A percentile compares a stretch with the other conserved stretches of the same genome.
Evolutionary conservation across 2,888 invertebrate genomes (phyloP).

Genomic region (Hedya salicella): DNA sequence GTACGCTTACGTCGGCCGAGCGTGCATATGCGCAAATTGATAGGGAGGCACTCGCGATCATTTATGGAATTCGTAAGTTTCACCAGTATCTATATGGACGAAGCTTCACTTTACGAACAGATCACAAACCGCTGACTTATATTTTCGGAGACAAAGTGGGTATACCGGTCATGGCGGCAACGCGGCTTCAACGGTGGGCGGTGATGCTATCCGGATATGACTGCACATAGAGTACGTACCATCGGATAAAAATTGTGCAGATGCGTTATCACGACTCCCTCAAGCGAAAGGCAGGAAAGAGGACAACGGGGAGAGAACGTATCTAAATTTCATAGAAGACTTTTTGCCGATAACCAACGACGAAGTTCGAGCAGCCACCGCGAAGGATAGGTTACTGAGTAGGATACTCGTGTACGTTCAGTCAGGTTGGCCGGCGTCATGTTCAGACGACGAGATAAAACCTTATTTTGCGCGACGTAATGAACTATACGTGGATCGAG

Average conservation of each 20-base stretch:
- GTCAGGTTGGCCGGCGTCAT: not conserved
- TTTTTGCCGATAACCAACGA: no score
- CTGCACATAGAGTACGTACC: constrained; percentile 2
- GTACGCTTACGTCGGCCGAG: constrained; percentile 22
- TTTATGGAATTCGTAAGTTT: constrained; percentile 5
- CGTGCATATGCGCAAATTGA: constrained; percentile 24
- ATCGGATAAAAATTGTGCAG: no score
- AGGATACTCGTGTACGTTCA: not conserved
- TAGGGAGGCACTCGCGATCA: constrained; percentile 13
- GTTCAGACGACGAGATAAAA: not conserved
- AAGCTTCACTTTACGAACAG: not conserved
- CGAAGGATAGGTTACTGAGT: not conserved
- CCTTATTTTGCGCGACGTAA: no score
- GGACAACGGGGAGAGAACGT: not conserved
- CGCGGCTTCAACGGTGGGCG: constrained; percentile 11
- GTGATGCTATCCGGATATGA: constrained; percentile 6
- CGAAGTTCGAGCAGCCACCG: not conserved
- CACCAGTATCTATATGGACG: constrained; percentile 19
- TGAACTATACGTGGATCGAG: not conserved
- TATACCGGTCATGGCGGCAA: not conserved
- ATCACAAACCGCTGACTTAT: constrained; percentile 1
- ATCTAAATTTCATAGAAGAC: not conserved
- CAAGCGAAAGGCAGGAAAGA: no score
- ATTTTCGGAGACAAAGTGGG: no score
- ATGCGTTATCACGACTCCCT: constrained; percentile 4